A percentile compares a stretch with the other conserved stretches of the same genome.
Evolutionary conservation across 2,888 invertebrate genomes (phyloP).

Genomic region (Troglohyphantes excavatus): DNA sequence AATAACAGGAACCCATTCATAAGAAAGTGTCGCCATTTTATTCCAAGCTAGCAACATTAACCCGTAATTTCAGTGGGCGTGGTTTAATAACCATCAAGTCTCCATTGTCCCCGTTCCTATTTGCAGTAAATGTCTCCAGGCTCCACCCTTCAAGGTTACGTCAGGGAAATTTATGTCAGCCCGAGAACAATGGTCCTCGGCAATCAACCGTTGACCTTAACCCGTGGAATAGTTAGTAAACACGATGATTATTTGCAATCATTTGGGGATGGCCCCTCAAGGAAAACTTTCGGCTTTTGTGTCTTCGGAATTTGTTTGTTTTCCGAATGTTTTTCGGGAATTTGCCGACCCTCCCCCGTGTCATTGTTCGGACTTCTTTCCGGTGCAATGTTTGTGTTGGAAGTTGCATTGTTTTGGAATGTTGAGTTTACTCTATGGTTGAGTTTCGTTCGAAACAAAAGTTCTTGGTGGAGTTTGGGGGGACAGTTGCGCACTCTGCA

Average conservation of each 20-base stretch:
- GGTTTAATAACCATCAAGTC: conserved; percentile 47
- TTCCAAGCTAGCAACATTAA: conserved; percentile 21
- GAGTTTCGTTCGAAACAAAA: too few species aligned
- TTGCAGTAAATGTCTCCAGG: conserved; percentile 41
- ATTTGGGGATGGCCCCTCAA: conserved; percentile 45
- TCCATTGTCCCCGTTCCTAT: conserved; percentile 63
- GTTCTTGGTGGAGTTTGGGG: too few species aligned
- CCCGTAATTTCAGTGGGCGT: conserved; percentile 64
- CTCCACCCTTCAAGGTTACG: conserved; percentile 76
- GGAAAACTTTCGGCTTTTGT: background rate
- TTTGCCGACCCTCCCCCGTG: too few species aligned
- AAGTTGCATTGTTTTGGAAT: too few species aligned
- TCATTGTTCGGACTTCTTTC: too few species aligned
- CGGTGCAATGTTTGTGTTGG: too few species aligned
- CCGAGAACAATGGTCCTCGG: conserved; percentile 58
- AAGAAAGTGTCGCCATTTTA: conserved; percentile 11
- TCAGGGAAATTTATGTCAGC: conserved; percentile 66
- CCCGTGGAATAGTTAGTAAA: conserved; percentile 23
- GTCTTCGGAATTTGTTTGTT: background rate
- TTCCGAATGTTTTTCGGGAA: too few species aligned
- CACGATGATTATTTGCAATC: conserved; percentile 17
- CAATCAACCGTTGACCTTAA: conserved; percentile 62
- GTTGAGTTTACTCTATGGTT: too few species aligned
- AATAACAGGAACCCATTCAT: conserved; percentile 11
- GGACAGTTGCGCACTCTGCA: too few species aligned